These are phyloP conservation scores for Acomys russatus DNA, from an alignment of 2,797 vertebrate genomes.

Conservation along the genomic window DNA sequence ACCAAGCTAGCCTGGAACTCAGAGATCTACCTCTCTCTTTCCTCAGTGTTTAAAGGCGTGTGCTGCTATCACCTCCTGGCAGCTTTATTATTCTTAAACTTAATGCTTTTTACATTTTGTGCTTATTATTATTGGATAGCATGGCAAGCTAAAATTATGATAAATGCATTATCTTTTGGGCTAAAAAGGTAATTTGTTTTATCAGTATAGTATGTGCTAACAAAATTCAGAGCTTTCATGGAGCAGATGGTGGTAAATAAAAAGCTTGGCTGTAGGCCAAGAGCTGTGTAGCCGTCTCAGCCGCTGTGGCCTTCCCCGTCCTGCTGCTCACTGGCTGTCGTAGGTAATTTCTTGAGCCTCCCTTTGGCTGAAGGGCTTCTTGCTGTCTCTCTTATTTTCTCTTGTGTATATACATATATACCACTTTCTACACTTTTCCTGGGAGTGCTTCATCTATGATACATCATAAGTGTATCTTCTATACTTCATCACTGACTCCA, in stretches of 20 bases:
- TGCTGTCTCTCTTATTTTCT: background rate
- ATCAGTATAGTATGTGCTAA: constrained; percentile 9
- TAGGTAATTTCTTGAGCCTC: constrained; percentile 37
- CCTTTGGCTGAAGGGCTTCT: constrained; percentile 45
- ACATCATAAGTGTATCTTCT: background rate
- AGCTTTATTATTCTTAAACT: background rate
- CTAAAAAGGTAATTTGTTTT: constrained; percentile 49
- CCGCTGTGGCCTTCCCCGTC: background rate
- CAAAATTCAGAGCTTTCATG: constrained; percentile 18
- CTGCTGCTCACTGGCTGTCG: background rate
- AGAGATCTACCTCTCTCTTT: background rate
- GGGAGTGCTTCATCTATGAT: background rate
- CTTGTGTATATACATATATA: background rate
- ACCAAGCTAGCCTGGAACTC: background rate
- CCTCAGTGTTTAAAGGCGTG: background rate
- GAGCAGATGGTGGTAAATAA: constrained; percentile 26
- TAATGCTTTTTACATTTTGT: background rate
- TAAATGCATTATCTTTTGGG: constrained; percentile 4
- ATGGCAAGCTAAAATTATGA: background rate
- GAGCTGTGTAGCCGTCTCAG: background rate
- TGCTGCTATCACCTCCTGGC: background rate
- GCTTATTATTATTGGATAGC: background rate
- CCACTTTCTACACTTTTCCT: constrained; percentile 15
- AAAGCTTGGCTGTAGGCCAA: constrained; percentile 11
- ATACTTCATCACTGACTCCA: background rate